Percentiles rank a stretch among this genome's conserved stretches.
Conservation (phyloP, 2,888 invertebrate genomes). For the Platerodrilus igneus region DNA sequence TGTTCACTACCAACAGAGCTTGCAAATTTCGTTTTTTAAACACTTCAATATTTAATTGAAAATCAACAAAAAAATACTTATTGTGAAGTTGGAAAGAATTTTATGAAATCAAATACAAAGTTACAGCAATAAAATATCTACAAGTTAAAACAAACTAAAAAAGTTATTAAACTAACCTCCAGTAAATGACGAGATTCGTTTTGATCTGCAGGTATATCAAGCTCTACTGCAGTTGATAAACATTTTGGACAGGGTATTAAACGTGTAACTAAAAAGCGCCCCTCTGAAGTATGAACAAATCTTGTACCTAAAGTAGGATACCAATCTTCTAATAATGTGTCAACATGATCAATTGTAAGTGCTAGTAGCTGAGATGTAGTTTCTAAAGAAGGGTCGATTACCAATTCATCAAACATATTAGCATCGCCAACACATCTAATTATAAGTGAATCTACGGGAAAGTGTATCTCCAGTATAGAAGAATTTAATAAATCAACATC, state of each 20-base stretch:
- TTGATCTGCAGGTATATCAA: constrained; percentile 37
- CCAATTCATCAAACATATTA: constrained; percentile 47
- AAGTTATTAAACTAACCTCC: constrained; percentile 26
- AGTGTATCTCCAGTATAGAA: constrained; percentile 79
- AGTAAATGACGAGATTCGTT: constrained; percentile 31
- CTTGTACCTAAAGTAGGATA: constrained; percentile 94
- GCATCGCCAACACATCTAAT: constrained; percentile 50
- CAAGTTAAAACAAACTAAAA: no score
- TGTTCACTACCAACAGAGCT: no score
- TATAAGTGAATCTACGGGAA: constrained; percentile 66
- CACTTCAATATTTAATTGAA: not conserved
- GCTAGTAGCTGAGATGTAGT: constrained; percentile 79
- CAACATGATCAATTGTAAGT: constrained; percentile 90
- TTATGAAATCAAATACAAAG: no score
- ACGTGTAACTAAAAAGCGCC: constrained; percentile 88
- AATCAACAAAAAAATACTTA: constrained; percentile 1
- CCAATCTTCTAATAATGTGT: constrained; percentile 96
- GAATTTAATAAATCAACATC: constrained; percentile 74
- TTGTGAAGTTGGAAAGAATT: not conserved
- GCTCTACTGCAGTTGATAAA: constrained; percentile 51
- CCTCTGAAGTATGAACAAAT: constrained; percentile 96
- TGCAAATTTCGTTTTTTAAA: no score
- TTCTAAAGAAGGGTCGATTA: constrained; percentile 74
- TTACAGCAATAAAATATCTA: no score
- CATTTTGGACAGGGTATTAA: constrained; percentile 91